These are phyloP conservation scores for Muntiacus reevesi DNA, from an alignment of 2,113 vertebrate genomes.

Conservation along the genomic window DNA sequence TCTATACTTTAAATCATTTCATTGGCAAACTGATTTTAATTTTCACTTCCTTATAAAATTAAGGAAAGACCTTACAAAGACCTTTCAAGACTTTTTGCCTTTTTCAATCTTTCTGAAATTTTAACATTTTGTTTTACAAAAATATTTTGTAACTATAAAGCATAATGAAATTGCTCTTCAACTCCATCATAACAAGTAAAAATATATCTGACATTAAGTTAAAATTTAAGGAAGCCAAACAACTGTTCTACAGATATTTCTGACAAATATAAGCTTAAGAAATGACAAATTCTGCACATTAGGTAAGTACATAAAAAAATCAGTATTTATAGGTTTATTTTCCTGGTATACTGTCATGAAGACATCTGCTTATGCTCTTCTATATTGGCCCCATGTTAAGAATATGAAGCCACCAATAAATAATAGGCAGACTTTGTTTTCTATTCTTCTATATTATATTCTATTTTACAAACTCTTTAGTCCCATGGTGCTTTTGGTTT, in stretches of 20 bases:
- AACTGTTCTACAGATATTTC: not conserved
- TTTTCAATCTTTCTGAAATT: slow-evolving; percentile 10
- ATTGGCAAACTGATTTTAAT: not conserved
- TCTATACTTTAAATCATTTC: not conserved
- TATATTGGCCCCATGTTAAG: not conserved
- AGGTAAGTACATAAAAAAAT: not conserved
- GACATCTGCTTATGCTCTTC: not conserved
- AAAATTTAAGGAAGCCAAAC: slow-evolving; percentile 7
- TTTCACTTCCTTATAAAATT: not conserved
- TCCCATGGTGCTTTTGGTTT: slow-evolving; percentile 4
- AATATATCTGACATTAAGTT: not conserved
- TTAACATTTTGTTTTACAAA: not conserved
- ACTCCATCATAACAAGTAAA: not conserved
- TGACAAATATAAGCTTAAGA: not conserved
- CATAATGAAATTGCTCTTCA: slow-evolving; percentile 6
- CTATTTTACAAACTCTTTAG: not conserved
- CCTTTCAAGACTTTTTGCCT: not conserved
- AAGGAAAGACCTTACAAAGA: not conserved
- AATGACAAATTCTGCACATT: not conserved
- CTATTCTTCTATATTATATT: not conserved
- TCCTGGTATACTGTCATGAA: not conserved
- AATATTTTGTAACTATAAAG: slow-evolving; percentile 37
- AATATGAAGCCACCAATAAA: not conserved
- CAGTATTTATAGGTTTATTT: not conserved
- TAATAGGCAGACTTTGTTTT: not conserved